Evolutionary conservation across 2,113 vertebrate genomes (phyloP), one percentile per base, ranked within the genome.

Genomic region (Clarias macrocephalus): DNA sequence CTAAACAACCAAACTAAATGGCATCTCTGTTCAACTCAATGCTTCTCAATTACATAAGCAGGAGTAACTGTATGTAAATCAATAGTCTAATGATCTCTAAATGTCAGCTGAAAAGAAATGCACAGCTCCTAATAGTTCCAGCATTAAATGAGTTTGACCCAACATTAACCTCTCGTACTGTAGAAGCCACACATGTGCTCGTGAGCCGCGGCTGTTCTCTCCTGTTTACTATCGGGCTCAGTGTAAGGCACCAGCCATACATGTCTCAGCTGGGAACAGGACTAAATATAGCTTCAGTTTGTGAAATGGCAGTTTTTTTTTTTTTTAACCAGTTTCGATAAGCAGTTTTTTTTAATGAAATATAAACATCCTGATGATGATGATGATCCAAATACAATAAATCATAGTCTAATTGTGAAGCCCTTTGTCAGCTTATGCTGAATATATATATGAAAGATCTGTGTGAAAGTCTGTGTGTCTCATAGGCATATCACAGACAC

Each of bases 81-180:
- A 80, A 85, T 83, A 79, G 82, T 80, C 80, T 77, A 84, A 80
- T 88, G 84, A 79, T 79, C 73, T 84, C 48, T 75, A 88, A 88
- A 90, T 88, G 84, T 84, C 89, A 90, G 65, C 89, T 76, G 82
- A 75, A 37, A 81, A 81, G 25, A 42, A 87, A 77, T 42, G 60
- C 70, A 42, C 52, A 5, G 19, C 70, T 66, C 81, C 42, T 83
- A 83, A 68, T 88, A 76, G 85, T 76, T 42, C 33, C 21, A 48
- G 25, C 48, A 59, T 90, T 88, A 84, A 81, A 88, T 84, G 84
- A 30, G 75, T 82, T 80, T 84, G 82, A 83, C 87, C 89, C 42
- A 59, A 60, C 59, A 80, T 88, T 81, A 84, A 75, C 89, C 30
- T 68, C 56, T 48, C 37, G 3, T 37, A 37, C 33, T 37, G 33